Conservation (phyloP, 2,797 vertebrate genomes). For the Corythornis leucogaster region DNA sequence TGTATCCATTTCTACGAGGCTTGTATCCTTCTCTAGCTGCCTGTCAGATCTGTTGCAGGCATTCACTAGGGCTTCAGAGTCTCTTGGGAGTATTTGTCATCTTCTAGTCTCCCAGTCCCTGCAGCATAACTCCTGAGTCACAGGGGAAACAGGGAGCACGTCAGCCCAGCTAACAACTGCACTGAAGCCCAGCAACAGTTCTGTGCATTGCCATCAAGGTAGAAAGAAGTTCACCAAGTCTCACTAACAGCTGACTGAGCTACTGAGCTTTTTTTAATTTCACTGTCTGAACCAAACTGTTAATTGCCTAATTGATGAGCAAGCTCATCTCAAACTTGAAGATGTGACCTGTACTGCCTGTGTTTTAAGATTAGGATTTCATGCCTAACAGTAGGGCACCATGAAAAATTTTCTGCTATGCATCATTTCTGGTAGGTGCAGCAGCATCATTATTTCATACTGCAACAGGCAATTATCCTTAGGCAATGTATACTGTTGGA, state of each 20-base stretch:
- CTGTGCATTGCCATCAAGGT: background rate
- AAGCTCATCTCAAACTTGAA: background rate
- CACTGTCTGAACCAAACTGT: background rate
- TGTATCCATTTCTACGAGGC: background rate
- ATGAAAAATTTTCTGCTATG: background rate
- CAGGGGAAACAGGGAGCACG: background rate
- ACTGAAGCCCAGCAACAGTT: background rate
- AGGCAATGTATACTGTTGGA: background rate
- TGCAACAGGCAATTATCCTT: background rate
- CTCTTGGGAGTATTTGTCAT: background rate
- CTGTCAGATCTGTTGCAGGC: rapidly evolving
- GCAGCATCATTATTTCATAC: background rate
- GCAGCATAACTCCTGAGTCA: background rate
- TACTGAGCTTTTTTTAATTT: background rate
- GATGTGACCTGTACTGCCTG: rapidly evolving
- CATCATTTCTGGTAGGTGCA: background rate
- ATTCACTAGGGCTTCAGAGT: background rate
- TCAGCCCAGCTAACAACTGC: background rate
- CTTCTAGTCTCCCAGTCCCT: background rate
- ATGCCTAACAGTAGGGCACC: background rate
- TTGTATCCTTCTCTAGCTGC: background rate
- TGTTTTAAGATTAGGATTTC: background rate
- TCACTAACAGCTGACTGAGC: background rate
- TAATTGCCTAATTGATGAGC: background rate
- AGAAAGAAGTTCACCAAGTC: background rate